A percentile compares a stretch with the other conserved stretches of the same genome.
phyloP scores from a whole-genome alignment of 2,113 vertebrate genomes.

The Atherinomorus stipes region DNA sequence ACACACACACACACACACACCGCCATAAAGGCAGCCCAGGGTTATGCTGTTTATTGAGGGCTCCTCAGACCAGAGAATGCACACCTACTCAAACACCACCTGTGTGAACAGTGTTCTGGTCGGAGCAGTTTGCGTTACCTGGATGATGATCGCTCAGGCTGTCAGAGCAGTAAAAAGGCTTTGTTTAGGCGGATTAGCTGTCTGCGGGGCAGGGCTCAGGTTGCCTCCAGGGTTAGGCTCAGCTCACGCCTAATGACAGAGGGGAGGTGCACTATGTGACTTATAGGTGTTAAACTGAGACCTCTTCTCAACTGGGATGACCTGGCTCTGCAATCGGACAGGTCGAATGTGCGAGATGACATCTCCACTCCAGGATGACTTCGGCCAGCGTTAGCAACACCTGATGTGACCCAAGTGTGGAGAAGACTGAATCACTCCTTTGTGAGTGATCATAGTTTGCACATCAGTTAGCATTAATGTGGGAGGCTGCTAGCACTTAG shows the following conservation, averaged over 20 bases:
- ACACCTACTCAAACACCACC: constrained; percentile 64
- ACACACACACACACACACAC: constrained; percentile 22
- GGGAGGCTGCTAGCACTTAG: neutral
- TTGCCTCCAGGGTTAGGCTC: constrained; percentile 49
- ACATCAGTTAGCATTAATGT: neutral
- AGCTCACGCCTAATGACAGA: constrained; percentile 49
- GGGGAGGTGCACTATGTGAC: constrained; percentile 58
- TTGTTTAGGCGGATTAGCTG: constrained; percentile 70
- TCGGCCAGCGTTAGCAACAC: neutral
- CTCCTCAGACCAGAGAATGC: constrained; percentile 31
- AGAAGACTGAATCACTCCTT: neutral
- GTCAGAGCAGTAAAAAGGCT: constrained; percentile 55
- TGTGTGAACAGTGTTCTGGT: constrained; percentile 54
- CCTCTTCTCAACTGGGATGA: constrained; percentile 44
- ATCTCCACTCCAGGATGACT: constrained; percentile 28
- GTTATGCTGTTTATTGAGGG: constrained; percentile 37
- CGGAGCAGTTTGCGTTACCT: constrained; percentile 64
- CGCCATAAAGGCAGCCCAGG: neutral
- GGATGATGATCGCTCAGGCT: constrained; percentile 61
- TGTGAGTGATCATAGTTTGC: neutral
- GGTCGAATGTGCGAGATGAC: constrained; percentile 46
- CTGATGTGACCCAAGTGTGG: neutral
- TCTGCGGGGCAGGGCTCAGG: constrained; percentile 39
- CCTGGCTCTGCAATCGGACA: constrained; percentile 31
- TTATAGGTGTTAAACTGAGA: constrained; percentile 67